Evolutionary conservation across 2,113 vertebrate species (phyloP), one percentile per base, ranked within the genome.

Genomic region (Jaculus jaculus): DNA sequence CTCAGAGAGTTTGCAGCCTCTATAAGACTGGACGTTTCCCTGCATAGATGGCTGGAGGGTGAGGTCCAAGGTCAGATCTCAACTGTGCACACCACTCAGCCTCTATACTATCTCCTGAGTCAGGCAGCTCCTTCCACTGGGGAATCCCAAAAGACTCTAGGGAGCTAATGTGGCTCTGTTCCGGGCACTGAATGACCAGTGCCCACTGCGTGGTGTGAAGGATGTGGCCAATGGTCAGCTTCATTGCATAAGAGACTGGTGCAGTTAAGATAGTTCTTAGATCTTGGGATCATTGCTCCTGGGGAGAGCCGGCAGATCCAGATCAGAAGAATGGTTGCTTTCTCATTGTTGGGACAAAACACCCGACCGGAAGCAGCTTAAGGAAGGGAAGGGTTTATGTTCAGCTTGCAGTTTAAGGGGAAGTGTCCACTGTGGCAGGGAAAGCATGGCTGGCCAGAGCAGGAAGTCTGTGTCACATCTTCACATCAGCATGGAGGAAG

Each of bases 11-110:
- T 21, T 9, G 39, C 20, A 58, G 58, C 24, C 16, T 47, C 79
- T 2, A 1, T 24, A 32, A 58, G 60, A 39, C 26, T 39, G 15
- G 42, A 28, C 21, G 8, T 32, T 58, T 37, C 54, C 5, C 60
- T 34, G 30, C n/a, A 21, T 5, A 42, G 84, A 66, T 30, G 87
- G 32, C 1, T 71, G 34, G 58, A 63, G 32, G 12, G 23, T 24
- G 15, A 16, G 11, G 20, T 47, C 37, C 87, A 32, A 18, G 32
- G 26, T n/a, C 7, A 28, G 4, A 0, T n/a, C 32, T 24, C 42
- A 16, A 61, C 10, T 66, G 13, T n/a, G 0, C 1, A 3, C 47
- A 17, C 71, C 1, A 1, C 63, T 42, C 13, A 34, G 39, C 18
- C 16, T 71, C 39, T 58, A n/a, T 60, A 39, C 24, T 6, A 32